Conservation (phyloP, 1,140 invertebrate species). For the Condylostylus longicornis region DNA sequence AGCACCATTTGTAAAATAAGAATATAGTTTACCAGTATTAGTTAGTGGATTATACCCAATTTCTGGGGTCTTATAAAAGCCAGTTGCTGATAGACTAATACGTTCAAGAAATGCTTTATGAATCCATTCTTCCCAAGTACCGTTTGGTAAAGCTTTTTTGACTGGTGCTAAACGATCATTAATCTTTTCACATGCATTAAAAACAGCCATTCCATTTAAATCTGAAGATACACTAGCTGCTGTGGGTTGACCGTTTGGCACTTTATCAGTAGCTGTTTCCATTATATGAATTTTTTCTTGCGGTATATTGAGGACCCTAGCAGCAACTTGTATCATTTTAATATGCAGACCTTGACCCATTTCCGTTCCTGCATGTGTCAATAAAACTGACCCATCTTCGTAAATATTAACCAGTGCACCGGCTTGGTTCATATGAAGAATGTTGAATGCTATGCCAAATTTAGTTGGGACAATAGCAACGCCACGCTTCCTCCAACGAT, state of each 20-base stretch:
- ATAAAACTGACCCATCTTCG: conserved; percentile 76
- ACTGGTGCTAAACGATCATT: conserved; percentile 61
- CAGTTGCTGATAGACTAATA: conserved; percentile 69
- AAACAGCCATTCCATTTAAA: conserved; percentile 87
- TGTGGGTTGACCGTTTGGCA: conserved; percentile 85
- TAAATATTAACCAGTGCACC: conserved; percentile 84
- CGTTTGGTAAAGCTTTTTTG: conserved; percentile 59
- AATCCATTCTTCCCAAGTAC: conserved; percentile 79
- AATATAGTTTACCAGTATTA: conserved; percentile 55
- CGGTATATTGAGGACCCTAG: conserved; percentile 55
- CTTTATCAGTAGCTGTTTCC: conserved; percentile 84
- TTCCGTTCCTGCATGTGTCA: conserved; percentile 85
- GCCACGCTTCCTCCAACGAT: conserved; percentile 79
- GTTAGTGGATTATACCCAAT: conserved; percentile 60
- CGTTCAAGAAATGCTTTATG: conserved; percentile 62
- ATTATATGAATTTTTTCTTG: conserved; percentile 66
- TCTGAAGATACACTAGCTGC: conserved; percentile 85
- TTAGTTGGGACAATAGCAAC: conserved; percentile 75
- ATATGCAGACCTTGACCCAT: conserved; percentile 95
- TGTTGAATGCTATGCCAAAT: conserved; percentile 77
- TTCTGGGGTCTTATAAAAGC: conserved; percentile 70
- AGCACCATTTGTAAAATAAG: conserved; percentile 69
- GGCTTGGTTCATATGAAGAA: conserved; percentile 69
- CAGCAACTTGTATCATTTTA: conserved; percentile 84
- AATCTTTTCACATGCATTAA: conserved; percentile 69